Base-by-base conservation (phyloP, 1,140 invertebrate genomes). In the Cotesia chilonis region DNA sequence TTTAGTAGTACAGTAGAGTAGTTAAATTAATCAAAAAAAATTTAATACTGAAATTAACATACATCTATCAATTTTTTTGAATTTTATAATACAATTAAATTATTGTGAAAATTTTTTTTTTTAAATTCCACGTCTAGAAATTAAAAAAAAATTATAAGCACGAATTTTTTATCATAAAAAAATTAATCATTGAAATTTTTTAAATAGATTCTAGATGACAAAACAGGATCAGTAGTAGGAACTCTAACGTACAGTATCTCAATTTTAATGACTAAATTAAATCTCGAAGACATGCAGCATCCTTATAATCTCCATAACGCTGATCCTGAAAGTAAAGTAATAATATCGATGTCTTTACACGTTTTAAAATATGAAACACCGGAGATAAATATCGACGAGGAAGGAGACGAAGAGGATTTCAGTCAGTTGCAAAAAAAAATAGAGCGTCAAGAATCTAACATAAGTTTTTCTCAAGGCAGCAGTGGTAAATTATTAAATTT, bases 271-370 rank as follows among this genome's bases (percentile, higher is more conserved):
- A 89, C 89, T 36, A 92, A 94, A 77, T 88, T 91, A 12, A 90
- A 94, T 80, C 89, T 98, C 84, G 91, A 91, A 76, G 84, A 96
- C 68, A 89, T 91, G n/a, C 90, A 93, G 76, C 94, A 96, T 77
- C 94, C 95, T 3, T 94, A 94, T 77, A 89, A 89, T 72, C 84
- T 97, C 55, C 91, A 94, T 76, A 93, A 91, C 75, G 91, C 92
- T n/a, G 93, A 92, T 3, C 89, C 91, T 0, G 92, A 94, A 71
- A 93, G 93, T 60, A 95, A 94, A 86, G 85, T 97, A 28, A 89
- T 93, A 41, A 84, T 97, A 82, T 93, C 95, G 0, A 86, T 96
- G 79, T 89, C 91, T 73, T 85, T 98, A 54, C 91, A 90, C 80
- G 85, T 87, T 55, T 60, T 87, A 3, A 87, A 85, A 69, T 83